These are phyloP conservation scores for Campylomormyrus numenius DNA, from an alignment of 2,113 vertebrate species.

Conservation along the genomic window DNA sequence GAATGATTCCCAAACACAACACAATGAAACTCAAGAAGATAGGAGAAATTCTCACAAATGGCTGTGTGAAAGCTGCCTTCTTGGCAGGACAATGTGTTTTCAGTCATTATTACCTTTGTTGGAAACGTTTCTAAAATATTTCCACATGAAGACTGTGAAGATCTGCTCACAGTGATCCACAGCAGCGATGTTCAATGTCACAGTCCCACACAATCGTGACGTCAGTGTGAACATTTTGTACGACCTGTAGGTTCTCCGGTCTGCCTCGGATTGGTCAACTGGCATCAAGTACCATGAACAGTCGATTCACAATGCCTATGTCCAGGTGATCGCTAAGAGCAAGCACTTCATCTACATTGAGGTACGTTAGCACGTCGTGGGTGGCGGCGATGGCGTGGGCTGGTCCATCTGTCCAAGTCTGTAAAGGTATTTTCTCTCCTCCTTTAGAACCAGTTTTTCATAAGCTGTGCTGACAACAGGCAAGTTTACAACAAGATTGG, in stretches of 20 bases:
- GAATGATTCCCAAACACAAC: neutral
- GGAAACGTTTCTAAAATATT: neutral
- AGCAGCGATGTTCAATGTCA: neutral
- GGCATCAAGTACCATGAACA: constrained; percentile 94
- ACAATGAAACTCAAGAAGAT: neutral
- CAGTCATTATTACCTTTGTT: neutral
- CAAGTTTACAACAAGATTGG: constrained; percentile 72
- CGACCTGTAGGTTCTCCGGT: constrained; percentile 75
- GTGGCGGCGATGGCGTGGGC: neutral
- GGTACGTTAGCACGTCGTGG: constrained; percentile 41
- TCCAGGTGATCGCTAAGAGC: constrained; percentile 74
- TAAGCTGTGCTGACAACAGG: constrained; percentile 73
- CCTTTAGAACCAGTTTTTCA: constrained; percentile 77
- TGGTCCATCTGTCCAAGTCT: too few species aligned
- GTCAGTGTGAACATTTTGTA: neutral
- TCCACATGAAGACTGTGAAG: neutral
- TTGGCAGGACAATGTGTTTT: neutral
- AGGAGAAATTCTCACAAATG: neutral
- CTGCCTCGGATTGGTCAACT: constrained; percentile 86
- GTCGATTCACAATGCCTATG: constrained; percentile 86
- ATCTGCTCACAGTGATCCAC: neutral
- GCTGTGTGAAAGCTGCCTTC: neutral
- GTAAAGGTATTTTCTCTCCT: constrained; percentile 34
- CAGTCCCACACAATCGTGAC: neutral
- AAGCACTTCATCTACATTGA: constrained; percentile 76